These are phyloP conservation scores for Champsocephalus esox DNA, from an alignment of 2,797 vertebrate genomes.

Conservation along the genomic window DNA sequence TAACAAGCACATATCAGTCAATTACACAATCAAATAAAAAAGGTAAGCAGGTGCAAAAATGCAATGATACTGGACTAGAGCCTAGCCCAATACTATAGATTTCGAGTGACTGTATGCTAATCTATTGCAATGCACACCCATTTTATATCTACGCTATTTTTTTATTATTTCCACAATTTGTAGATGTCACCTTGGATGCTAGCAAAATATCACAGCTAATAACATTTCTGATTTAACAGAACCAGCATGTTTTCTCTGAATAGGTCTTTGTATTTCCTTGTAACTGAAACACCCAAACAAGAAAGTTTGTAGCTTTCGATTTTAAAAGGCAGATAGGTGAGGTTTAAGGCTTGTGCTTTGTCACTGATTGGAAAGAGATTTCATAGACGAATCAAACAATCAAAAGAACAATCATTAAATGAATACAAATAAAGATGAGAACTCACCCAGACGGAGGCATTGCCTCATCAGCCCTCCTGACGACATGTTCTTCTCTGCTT, in stretches of 20 bases:
- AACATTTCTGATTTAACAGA: too few relatives aligned
- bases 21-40: not conserved
- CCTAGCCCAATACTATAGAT: too few relatives aligned
- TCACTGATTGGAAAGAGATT: too few relatives aligned
- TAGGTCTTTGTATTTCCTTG: too few relatives aligned
- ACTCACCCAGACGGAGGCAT: constrained; percentile 93
- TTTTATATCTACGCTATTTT: not conserved
- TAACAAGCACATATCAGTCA: not conserved
- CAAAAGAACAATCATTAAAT: not conserved
- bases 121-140: not conserved
- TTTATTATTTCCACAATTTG: too few relatives aligned
- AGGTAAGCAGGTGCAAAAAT: not conserved
- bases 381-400: not conserved
- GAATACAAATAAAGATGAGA: constrained; percentile 1
- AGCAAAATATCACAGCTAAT: not conserved
- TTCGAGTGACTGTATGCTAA: too few relatives aligned
- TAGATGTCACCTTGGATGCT: not conserved
- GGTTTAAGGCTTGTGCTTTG: too few relatives aligned
- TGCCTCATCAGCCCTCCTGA: constrained; percentile 98
- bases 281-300: too few relatives aligned
- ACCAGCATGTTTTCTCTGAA: too few relatives aligned
- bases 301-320: too few relatives aligned
- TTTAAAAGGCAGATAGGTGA: too few relatives aligned
- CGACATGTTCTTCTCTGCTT: constrained; percentile 99
- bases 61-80: not conserved